Base-by-base conservation (phyloP, 2,888 invertebrate genomes). In the Neria commutata region DNA sequence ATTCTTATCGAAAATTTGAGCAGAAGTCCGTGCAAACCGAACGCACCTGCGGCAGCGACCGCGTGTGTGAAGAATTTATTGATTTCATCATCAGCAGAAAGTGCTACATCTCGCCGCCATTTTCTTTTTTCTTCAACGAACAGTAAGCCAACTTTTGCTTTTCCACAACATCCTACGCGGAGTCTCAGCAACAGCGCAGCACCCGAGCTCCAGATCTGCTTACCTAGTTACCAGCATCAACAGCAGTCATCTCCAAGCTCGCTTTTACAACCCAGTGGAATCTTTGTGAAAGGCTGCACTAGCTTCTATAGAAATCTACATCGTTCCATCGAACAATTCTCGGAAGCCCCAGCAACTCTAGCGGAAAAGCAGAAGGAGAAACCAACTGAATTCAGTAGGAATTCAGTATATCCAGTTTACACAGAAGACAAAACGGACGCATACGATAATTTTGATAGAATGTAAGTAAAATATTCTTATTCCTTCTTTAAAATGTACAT, bases 81-180 rank as follows among this genome's bases (percentile, higher is more conserved):
- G 72, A 74, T 80, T 77, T 75, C 75, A 68, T 70, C 71, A 72
- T 64, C 66, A 66, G 63, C 67, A 55, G 67, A 68, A 63, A 74
- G 72, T 69, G 67, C 74, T 58, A 67, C 72, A 72, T 65, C 66
- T 54, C 70, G 76, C 69, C 77, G 78, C 78, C 78, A 77, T 77
- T 78, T 77, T 77, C 74, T 78, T 77, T 77, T 77, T 68, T 78
- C 73, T 64, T 70, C 73, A 62, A 75, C 77, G 63, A 77, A 72
- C 71, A 76, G 76, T 70, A 72, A 64, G 60, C 67, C 70, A 64
- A 73, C 65, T 65, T 67, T 68, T 68, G 75, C 73, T 74, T 73
- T 68, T 71, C 68, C 71, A 69, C 26, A 67, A 51, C 62, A 67
- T 53, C 40, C 67, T 59, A 65, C 67, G 58, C 67, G 71, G 66